These are phyloP conservation scores for Macquaria australasica DNA, from an alignment of 2,113 vertebrate species.

Conservation along the genomic window DNA sequence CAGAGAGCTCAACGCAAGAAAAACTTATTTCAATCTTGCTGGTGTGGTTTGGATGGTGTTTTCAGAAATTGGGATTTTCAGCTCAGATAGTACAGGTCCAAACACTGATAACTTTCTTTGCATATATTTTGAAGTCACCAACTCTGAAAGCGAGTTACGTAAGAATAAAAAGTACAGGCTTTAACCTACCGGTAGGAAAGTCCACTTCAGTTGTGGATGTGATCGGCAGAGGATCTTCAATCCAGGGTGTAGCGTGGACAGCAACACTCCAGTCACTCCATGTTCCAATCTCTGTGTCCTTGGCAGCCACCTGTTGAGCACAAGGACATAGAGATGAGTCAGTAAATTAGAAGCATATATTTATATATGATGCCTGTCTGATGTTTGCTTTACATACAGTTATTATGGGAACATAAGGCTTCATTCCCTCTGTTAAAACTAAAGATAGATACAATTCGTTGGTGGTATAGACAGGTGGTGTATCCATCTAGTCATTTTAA, in stretches of 20 bases:
- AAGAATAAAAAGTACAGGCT: not conserved
- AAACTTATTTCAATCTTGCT: not conserved
- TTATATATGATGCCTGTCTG: not conserved
- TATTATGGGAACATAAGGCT: not conserved
- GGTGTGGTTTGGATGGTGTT: not conserved
- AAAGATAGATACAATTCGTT: not conserved
- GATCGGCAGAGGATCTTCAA: slow-evolving; percentile 89
- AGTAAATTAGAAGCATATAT: not conserved
- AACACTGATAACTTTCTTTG: too few species aligned
- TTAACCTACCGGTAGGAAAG: slow-evolving; percentile 65
- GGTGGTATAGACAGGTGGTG: not conserved
- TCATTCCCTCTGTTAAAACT: not conserved
- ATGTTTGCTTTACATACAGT: not conserved
- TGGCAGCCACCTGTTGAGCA: slow-evolving; percentile 89
- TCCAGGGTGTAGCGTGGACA: slow-evolving; percentile 96
- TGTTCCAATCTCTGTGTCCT: slow-evolving; percentile 96
- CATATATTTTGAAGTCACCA: not conserved
- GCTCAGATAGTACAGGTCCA: not conserved
- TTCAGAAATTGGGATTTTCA: not conserved
- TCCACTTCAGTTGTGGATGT: slow-evolving; percentile 88
- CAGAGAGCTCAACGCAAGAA: too few species aligned
- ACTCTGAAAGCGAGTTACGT: not conserved
- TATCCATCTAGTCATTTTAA: not conserved
- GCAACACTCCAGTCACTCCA: slow-evolving; percentile 99
- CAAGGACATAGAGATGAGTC: not conserved